These are phyloP conservation scores for Cavia aperea DNA, from an alignment of 2,113 vertebrate species.

Conservation along the genomic window DNA sequence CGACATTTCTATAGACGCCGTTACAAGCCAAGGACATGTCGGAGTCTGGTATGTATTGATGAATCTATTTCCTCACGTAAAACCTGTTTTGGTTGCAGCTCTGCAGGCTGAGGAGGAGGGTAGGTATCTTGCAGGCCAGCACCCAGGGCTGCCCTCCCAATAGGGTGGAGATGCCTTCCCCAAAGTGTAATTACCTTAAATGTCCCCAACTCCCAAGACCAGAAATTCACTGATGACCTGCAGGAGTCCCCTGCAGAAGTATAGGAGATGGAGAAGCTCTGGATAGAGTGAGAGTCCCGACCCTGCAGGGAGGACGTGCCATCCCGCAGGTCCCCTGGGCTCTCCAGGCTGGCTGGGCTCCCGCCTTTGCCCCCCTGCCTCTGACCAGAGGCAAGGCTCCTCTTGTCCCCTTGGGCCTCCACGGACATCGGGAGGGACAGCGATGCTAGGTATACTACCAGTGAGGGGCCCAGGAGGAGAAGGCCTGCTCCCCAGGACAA, in stretches of 20 bases:
- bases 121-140: fast-evolving
- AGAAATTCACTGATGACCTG: constrained; percentile 96
- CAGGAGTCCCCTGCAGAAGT: constrained; percentile 95
- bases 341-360: no score
- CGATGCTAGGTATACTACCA: no score
- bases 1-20: no score
- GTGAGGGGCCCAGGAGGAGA: not conserved
- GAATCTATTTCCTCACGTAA: no score
- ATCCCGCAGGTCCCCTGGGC: no score
- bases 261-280: constrained; percentile 99
- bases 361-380: not conserved
- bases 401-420: no score
- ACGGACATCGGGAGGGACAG: not conserved
- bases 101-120: fast-evolving
- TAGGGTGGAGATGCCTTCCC: constrained; percentile 92
- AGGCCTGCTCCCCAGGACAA: not conserved
- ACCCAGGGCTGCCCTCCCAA: fast-evolving
- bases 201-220: constrained; percentile 96
- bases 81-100: not conserved
- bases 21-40: no score
- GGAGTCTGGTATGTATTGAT: no score
- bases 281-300: constrained; percentile 92
- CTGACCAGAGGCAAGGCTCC: no score
- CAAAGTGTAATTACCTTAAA: constrained; percentile 98
- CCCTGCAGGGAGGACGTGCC: constrained; percentile 2